These are phyloP conservation scores for Hemithea aestivaria DNA, from an alignment of 2,888 invertebrate species.

Conservation along the genomic window DNA sequence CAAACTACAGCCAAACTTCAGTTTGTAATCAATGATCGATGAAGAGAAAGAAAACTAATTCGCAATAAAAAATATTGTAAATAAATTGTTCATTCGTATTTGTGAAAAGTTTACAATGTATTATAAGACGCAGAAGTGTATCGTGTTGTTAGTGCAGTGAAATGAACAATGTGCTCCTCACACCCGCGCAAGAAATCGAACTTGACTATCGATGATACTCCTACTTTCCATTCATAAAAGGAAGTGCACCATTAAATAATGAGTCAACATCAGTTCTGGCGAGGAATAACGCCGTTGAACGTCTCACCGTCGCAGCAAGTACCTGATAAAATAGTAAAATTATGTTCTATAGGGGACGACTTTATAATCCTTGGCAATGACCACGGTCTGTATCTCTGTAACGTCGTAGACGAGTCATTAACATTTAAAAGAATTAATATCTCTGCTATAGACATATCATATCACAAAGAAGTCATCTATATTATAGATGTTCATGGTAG, in stretches of 20 bases:
- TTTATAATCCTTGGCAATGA: slow-evolving; percentile 68
- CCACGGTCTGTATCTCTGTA: slow-evolving; percentile 67
- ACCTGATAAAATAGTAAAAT: slow-evolving; percentile 70
- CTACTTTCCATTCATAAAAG: slow-evolving; percentile 36
- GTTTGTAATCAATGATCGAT: slow-evolving; percentile 14
- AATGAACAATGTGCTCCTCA: slow-evolving; percentile 19
- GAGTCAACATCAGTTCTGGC: slow-evolving; percentile 75
- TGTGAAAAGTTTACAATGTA: slow-evolving; percentile 18
- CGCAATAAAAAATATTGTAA: slow-evolving; percentile 21
- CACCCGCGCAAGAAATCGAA: slow-evolving; percentile 9
- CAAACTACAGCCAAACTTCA: too few species aligned
- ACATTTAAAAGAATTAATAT: slow-evolving; percentile 71
- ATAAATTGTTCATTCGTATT: slow-evolving; percentile 19
- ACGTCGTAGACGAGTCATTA: slow-evolving; percentile 56
- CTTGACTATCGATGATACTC: slow-evolving; percentile 38
- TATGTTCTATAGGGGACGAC: slow-evolving; percentile 58
- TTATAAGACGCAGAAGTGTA: slow-evolving; percentile 5
- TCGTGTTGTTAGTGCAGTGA: slow-evolving; percentile 6
- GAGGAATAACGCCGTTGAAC: slow-evolving; percentile 58
- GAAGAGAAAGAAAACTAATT: slow-evolving; percentile 8
- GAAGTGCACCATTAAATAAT: slow-evolving; percentile 51
- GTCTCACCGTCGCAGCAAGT: slow-evolving; percentile 55
- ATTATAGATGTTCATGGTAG: slow-evolving; percentile 81
- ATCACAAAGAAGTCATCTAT: slow-evolving; percentile 79
- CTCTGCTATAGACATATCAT: slow-evolving; percentile 81